Base-by-base conservation (phyloP, 2,888 invertebrate species). In the Drosophila anomalipes region DNA sequence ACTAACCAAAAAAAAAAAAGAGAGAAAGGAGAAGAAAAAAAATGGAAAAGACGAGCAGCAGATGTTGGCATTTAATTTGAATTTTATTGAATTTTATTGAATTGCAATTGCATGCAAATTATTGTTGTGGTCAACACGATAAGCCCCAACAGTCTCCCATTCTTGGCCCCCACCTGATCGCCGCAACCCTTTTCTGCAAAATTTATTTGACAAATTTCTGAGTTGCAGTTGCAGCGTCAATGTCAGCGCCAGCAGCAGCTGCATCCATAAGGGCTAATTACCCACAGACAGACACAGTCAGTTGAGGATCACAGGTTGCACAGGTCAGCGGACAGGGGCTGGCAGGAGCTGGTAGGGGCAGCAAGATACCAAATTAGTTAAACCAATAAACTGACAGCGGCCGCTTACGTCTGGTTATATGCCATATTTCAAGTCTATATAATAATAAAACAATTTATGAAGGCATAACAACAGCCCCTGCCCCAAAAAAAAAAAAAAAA, bases 191-290 rank as follows among this genome's bases (percentile, higher is more conserved):
- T 58, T 33, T 44, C 22, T 49, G 57, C 74, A 70, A 67, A 89
- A 89, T 90, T 90, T 89, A 91, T 91, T 91, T 90, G 91, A 91
- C 91, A 91, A 91, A 90, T 91, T 86, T 80, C 61, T 62, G 61
- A 67, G 44, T 41, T 41, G 52, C 62, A 64, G 47, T 62, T 57
- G 32, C 30, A 14, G 26, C 26, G 44, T 62, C 30, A 63, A 4
- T 51, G 66, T 41, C 57, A 61, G 35, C 28, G 19, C 39, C 70
- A 59, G 64, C 54, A 65, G 83, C 85, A 86, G 85, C 84, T 86
- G 84, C 83, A 68, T 60, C 77, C 74, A 86, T 82, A 86, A 85
- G 84, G 73, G 71, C 81, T 85, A 86, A 85, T 85, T 85, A 85
- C 79, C 74, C 69, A 60, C 58, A 70, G 62, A 37, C 61, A 66